Percentiles rank a stretch among this genome's conserved stretches.
These are phyloP conservation scores for Delichon dasypus DNA, from an alignment of 2,797 vertebrate genomes.

Conservation along the genomic window DNA sequence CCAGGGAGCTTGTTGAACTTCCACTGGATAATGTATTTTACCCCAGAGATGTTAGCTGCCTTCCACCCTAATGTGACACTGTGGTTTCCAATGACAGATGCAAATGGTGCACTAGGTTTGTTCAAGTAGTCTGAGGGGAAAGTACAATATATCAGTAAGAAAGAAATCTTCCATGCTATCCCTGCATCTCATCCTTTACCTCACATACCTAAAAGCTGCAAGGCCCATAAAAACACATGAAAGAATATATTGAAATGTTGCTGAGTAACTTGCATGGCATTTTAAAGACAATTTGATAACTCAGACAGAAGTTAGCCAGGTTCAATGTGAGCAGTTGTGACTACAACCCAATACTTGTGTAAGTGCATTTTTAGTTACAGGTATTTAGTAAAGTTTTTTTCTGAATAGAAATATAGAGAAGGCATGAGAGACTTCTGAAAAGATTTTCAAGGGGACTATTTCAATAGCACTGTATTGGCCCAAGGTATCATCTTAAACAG, in stretches of 20 bases:
- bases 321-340: not conserved
- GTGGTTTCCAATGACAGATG: slow-evolving; percentile 70
- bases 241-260: not conserved
- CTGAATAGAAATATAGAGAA: not conserved
- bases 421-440: not conserved
- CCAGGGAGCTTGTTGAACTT: slow-evolving; percentile 70
- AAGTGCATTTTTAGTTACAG: not conserved
- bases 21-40: slow-evolving; percentile 78
- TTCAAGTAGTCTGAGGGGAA: slow-evolving; percentile 43
- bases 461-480: not conserved
- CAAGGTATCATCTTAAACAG: not conserved
- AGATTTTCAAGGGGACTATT: not conserved
- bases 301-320: not conserved
- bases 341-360: not conserved
- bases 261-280: not conserved
- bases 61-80: slow-evolving; percentile 74
- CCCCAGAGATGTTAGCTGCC: slow-evolving; percentile 70
- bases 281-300: not conserved
- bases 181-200: not conserved
- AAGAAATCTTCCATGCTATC: not conserved
- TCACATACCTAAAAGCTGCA: not conserved
- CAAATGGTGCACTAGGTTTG: slow-evolving; percentile 70
- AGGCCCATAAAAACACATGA: not conserved
- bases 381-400: not conserved
- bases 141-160: not conserved